Evolutionary conservation across 2,113 vertebrate species (phyloP).

Genomic region (Ctenomys sociabilis): DNA sequence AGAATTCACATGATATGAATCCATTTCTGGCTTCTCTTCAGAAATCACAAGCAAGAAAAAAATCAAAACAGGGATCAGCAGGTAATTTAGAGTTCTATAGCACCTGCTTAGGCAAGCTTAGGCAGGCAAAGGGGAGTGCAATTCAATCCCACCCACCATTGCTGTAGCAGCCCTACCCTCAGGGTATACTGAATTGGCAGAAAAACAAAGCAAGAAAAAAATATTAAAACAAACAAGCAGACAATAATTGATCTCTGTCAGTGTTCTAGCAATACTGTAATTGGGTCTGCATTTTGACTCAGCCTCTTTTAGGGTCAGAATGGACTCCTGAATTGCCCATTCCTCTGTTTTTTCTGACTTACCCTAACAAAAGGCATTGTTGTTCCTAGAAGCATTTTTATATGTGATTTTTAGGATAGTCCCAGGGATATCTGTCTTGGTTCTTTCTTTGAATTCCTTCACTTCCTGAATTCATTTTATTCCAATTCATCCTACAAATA

Average conservation of each 20-base stretch:
- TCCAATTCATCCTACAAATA: conserved; percentile 7
- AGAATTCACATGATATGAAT: not conserved
- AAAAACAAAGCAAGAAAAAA: too few species aligned
- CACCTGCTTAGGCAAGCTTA: too few species aligned
- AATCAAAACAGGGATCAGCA: too few species aligned
- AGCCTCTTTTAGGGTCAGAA: not conserved
- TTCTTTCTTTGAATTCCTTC: not conserved
- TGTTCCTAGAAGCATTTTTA: not conserved
- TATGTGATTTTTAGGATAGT: not conserved
- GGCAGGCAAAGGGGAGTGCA: too few species aligned
- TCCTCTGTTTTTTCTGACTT: not conserved
- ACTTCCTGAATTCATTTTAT: not conserved
- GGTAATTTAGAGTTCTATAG: too few species aligned
- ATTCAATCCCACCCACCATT: too few species aligned
- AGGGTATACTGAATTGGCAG: too few species aligned
- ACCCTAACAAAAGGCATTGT: not conserved
- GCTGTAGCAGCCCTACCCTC: too few species aligned
- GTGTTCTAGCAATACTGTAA: not conserved
- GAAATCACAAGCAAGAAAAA: not conserved
- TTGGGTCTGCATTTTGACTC: not conserved
- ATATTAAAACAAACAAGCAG: not conserved
- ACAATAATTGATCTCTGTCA: not conserved
- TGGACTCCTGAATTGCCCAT: not conserved
- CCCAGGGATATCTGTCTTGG: not conserved
- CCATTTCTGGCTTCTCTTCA: not conserved